A percentile compares a stretch with the other conserved stretches of the same genome.
Conservation (phyloP, 2,888 invertebrate species). For the Lathronympha strigana region DNA sequence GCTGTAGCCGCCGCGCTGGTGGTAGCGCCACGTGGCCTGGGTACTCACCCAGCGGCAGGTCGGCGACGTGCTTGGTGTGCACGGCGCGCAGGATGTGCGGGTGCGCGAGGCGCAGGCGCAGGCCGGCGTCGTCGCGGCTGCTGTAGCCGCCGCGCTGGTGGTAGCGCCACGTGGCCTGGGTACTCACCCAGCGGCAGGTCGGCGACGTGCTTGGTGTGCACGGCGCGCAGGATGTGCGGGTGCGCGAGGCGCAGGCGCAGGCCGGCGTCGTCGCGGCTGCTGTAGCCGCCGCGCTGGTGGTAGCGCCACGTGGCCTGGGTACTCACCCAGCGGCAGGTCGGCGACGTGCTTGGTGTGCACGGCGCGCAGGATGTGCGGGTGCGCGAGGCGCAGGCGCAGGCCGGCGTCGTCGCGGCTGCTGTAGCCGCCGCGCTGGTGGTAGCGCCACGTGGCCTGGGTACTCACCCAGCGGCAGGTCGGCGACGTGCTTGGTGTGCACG, state of each 20-base stretch:
- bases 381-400: conserved; percentile 88
- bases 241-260: too few relatives aligned
- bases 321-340: conserved; percentile 1
- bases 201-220: conserved; percentile 88
- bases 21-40: conserved; percentile 52
- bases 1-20: neutral
- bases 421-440: neutral
- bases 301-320: neutral
- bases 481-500: neutral
- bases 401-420: conserved; percentile 93
- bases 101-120: neutral
- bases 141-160: neutral
- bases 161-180: conserved; percentile 52
- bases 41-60: conserved; percentile 84
- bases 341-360: neutral
- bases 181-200: conserved; percentile 85
- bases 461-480: conserved; percentile 1
- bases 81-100: conserved; percentile 67
- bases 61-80: conserved; percentile 88
- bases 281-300: neutral
- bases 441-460: neutral
- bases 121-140: neutral
- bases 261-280: neutral
- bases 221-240: conserved; percentile 56
- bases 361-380: conserved; percentile 86